Evolutionary conservation across 2,797 vertebrate species (phyloP).

Genomic region (Capromys pilorides): DNA sequence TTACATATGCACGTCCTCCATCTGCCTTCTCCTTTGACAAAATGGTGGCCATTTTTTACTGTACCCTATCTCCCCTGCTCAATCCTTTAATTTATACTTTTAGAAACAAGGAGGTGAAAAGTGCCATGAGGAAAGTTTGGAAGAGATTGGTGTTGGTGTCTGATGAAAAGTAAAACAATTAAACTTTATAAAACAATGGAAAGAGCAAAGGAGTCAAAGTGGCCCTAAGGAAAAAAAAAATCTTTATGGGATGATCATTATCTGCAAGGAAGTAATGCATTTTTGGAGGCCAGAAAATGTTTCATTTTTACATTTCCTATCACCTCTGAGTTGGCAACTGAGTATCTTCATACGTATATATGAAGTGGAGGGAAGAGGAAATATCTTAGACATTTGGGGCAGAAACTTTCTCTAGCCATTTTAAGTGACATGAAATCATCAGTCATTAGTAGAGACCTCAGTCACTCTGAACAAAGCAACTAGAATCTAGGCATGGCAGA

Average conservation of each 20-base stretch:
- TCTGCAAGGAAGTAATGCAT: not conserved
- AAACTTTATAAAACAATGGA: not conserved
- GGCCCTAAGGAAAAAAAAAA: too few relatives aligned
- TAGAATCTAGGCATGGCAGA: not conserved
- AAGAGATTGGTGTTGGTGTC: not conserved
- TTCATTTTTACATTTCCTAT: not conserved
- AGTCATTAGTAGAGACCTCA: not conserved
- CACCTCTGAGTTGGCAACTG: not conserved
- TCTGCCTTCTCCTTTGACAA: slow-evolving; percentile 60
- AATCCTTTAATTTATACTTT: slow-evolving; percentile 67
- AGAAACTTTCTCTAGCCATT: not conserved
- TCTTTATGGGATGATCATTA: too few relatives aligned
- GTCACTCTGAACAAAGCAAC: not conserved
- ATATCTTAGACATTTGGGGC: not conserved
- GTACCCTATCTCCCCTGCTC: slow-evolving; percentile 31
- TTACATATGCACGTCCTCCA: slow-evolving; percentile 39
- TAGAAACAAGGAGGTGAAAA: slow-evolving; percentile 58
- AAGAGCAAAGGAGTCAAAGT: not conserved
- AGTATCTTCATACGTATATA: not conserved
- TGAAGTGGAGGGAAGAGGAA: not conserved
- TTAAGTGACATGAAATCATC: not conserved
- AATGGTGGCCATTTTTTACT: slow-evolving; percentile 42
- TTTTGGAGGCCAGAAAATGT: not conserved
- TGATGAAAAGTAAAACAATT: not conserved
- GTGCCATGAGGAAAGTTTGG: not conserved